Conservation (phyloP, 2,888 invertebrate species). For the Caenorhabditis auriculariae region DNA sequence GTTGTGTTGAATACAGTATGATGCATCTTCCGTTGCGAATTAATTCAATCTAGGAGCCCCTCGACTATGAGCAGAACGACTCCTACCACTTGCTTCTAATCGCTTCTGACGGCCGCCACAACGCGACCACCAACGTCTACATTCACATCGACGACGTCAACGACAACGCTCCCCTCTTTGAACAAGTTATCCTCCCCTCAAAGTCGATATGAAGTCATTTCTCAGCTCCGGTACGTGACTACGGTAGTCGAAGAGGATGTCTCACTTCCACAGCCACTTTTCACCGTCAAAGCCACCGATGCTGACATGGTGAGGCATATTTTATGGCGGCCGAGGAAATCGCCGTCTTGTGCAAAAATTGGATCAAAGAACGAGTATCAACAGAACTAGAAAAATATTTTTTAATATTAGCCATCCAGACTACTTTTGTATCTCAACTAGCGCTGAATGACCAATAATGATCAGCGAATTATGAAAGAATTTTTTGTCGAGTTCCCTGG, state of each 20-base stretch:
- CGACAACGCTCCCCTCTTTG: slow-evolving; percentile 65
- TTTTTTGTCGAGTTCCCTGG: too few species aligned
- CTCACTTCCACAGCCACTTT: slow-evolving; percentile 51
- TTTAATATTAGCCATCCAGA: background rate
- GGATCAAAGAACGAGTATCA: too few species aligned
- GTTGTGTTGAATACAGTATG: too few species aligned
- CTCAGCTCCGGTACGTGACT: slow-evolving; percentile 41
- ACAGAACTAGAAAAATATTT: too few species aligned
- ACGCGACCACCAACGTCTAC: slow-evolving; percentile 80
- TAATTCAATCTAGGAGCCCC: slow-evolving; percentile 29
- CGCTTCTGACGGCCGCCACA: slow-evolving; percentile 73
- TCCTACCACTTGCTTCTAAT: slow-evolving; percentile 80
- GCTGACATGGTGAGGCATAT: slow-evolving; percentile 59
- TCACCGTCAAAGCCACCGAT: slow-evolving; percentile 56
- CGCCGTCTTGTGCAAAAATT: too few species aligned
- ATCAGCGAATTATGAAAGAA: background rate
- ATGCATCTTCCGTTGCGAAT: too few species aligned
- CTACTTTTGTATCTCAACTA: slow-evolving; percentile 16
- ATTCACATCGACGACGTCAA: slow-evolving; percentile 65
- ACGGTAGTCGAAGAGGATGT: slow-evolving; percentile 57
- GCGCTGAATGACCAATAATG: too few species aligned
- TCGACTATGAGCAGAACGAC: slow-evolving; percentile 56
- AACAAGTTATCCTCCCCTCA: slow-evolving; percentile 12
- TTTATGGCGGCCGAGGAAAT: too few species aligned
- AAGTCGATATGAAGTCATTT: background rate